Conservation (phyloP, 2,888 invertebrate species). For the Drosophila ustulata region DNA sequence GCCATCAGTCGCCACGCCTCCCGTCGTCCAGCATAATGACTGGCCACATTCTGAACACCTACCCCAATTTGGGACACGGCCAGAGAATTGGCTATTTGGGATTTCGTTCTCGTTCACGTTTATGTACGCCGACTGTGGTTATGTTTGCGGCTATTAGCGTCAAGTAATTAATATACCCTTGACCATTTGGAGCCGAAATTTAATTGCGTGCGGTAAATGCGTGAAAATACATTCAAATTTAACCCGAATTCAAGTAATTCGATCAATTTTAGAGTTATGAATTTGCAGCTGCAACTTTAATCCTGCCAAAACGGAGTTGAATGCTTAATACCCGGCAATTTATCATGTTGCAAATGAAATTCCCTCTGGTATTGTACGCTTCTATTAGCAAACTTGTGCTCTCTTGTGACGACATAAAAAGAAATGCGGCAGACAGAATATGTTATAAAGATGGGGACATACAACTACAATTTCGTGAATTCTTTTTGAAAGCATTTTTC, state of each 20-base stretch:
- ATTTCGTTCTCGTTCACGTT: slow-evolving; percentile 10
- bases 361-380: background rate
- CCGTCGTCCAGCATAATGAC: slow-evolving; percentile 45
- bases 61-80: slow-evolving; percentile 21
- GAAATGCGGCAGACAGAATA: slow-evolving; percentile 12
- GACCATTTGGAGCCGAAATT: slow-evolving; percentile 30
- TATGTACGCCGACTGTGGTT: slow-evolving; percentile 39
- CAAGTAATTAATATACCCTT: slow-evolving; percentile 56
- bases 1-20: slow-evolving; percentile 21
- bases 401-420: slow-evolving; percentile 12
- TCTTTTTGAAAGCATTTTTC: slow-evolving; percentile 52
- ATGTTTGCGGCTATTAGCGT: slow-evolving; percentile 58
- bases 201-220: slow-evolving; percentile 37
- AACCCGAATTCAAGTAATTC: background rate
- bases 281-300: background rate
- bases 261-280: background rate
- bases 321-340: background rate
- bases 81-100: slow-evolving; percentile 46
- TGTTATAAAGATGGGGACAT: slow-evolving; percentile 1
- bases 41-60: slow-evolving; percentile 42
- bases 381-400: slow-evolving; percentile 1
- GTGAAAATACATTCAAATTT: slow-evolving; percentile 30
- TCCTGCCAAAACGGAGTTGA: background rate
- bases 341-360: background rate
- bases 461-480: slow-evolving; percentile 39